Conservation (phyloP, 2,113 vertebrate genomes). For the Noturus placidus region DNA sequence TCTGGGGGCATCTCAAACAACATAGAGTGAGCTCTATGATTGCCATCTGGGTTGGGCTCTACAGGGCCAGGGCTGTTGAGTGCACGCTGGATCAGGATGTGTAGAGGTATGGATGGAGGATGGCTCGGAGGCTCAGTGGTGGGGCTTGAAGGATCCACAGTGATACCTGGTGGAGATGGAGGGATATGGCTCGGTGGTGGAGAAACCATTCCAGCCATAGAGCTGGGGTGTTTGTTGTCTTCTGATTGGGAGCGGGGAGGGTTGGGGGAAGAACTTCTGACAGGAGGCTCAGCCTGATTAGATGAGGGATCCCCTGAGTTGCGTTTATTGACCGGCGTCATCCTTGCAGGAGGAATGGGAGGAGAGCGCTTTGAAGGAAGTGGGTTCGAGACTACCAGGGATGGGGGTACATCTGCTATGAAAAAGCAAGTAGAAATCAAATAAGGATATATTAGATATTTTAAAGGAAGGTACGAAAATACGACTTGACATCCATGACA, state of each 20-base stretch:
- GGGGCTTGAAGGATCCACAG: slow-evolving; percentile 57
- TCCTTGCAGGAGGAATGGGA: slow-evolving; percentile 86
- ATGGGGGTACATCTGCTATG: slow-evolving; percentile 80
- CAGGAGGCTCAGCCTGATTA: slow-evolving; percentile 40
- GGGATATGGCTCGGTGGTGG: slow-evolving; percentile 68
- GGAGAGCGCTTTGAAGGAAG: slow-evolving; percentile 81
- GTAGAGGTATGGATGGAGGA: slow-evolving; percentile 76
- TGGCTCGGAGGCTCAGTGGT: slow-evolving; percentile 71
- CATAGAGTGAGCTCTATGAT: slow-evolving; percentile 84
- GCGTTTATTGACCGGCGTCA: slow-evolving; percentile 71
- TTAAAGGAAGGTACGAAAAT: background rate
- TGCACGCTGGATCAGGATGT: slow-evolving; percentile 91
- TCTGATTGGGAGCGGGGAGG: slow-evolving; percentile 50
- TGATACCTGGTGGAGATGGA: slow-evolving; percentile 63
- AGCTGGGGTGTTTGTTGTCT: slow-evolving; percentile 38
- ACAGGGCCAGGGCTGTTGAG: slow-evolving; percentile 77
- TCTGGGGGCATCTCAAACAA: slow-evolving; percentile 80
- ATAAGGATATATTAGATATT: background rate
- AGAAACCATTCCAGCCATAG: slow-evolving; percentile 19
- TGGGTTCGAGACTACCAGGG: slow-evolving; percentile 62
- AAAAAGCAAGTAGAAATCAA: slow-evolving; percentile 36
- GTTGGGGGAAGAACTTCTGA: slow-evolving; percentile 51
- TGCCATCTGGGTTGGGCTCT: slow-evolving; percentile 73
- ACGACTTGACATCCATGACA: background rate
- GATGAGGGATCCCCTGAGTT: slow-evolving; percentile 62